A percentile compares a stretch with the other conserved stretches of the same genome.
Conservation (phyloP, 2,888 invertebrate species). For the Unio pictorum region DNA sequence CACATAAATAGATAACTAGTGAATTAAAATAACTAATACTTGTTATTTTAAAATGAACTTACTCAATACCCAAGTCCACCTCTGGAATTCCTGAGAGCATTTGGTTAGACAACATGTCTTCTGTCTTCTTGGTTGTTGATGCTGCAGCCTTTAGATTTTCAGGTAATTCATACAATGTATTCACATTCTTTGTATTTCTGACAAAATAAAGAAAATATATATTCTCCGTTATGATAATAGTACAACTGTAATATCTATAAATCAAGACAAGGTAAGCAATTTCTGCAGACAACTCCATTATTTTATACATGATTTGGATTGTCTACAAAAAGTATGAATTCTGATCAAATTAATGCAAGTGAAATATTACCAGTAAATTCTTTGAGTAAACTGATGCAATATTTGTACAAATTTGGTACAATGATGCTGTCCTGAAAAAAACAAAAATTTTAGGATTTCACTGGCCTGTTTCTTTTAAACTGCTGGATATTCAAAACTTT, state of each 20-base stretch:
- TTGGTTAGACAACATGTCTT: constrained; percentile 99
- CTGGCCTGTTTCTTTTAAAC: no score
- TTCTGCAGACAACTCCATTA: background rate
- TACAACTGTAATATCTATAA: background rate
- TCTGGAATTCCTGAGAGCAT: constrained; percentile 99
- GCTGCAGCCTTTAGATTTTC: constrained; percentile 84
- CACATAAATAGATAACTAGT: no score
- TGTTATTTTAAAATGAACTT: constrained; percentile 51
- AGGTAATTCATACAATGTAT: constrained; percentile 82
- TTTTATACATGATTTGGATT: background rate
- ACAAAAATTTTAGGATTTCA: no score
- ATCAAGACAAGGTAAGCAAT: background rate
- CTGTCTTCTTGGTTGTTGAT: constrained; percentile 87
- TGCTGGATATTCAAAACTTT: no score
- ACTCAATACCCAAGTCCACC: constrained; percentile 98
- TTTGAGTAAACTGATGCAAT: no score
- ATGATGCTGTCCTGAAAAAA: no score
- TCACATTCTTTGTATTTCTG: constrained; percentile 51
- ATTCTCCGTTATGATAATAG: background rate
- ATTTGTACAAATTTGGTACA: no score
- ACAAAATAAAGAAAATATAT: constrained; percentile 11
- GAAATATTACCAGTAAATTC: no score
- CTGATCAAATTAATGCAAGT: no score
- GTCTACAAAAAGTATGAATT: no score
- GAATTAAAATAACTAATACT: no score